Evolutionary conservation across 2,113 vertebrate species (phyloP), one percentile per base, ranked within the genome.

Genomic region (Odobenus rosmarus): DNA sequence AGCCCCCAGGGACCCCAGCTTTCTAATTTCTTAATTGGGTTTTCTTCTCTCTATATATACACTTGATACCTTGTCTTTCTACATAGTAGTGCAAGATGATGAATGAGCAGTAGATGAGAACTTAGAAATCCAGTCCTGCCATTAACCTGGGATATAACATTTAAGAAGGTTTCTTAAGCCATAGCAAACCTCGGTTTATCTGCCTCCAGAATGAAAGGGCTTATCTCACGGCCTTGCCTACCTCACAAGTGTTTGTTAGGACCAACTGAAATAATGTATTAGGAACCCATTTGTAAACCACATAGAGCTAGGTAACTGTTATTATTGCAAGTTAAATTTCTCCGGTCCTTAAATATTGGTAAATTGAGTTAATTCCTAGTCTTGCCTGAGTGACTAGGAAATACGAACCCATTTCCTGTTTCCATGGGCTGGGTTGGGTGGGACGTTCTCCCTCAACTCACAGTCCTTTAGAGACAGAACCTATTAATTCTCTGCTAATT

Each of bases 401-500:
- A 51, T 89, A 49, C n/a, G 33, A 95, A 49, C 26, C 4, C 51
- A 12, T 88, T 87, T 93, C 81, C 86, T 64, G 53, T 81, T 84
- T 87, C 24, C n/a, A 0, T n/a, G 53, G 69, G 67, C 5, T 77
- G 42, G 74, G 7, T 42, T 46, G 5, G 24, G 14, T 24, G n/a
- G 11, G 13, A 3, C 46, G 80, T 93, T 91, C 42, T 77, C 36
- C 76, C 55, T 49, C 69, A 81, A 19, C 42, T 92, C 46, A 82
- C 28, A 71, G 33, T 42, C 31, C 72, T 84, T 91, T 18, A 85
- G 59, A 96, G 87, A 91, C 21, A 76, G 55, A 53, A 67, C 5
- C 57, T 89, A 31, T 42, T 88, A 86, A 61, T 33, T 90, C 74
- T 96, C 59, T 90, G 61, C 39, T 95, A 42, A 93, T 81, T 91